Percentiles rank a stretch among this genome's conserved stretches.
Evolutionary conservation across 2,888 invertebrate genomes (phyloP).

Genomic region (Girardia tigrina): DNA sequence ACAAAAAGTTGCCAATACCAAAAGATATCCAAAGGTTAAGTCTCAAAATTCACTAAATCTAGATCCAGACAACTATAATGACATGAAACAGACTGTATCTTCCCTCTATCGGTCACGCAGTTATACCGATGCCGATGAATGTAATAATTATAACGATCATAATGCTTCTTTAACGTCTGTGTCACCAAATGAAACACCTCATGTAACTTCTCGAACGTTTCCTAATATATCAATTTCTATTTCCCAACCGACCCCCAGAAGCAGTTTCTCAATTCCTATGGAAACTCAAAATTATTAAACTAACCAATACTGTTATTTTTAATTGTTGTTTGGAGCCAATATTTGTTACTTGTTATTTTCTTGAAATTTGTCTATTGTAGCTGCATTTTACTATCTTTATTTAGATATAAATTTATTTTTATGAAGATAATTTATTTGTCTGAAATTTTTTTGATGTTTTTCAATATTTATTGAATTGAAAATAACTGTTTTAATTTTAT

Average conservation of each 20-base stretch:
- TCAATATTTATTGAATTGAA: constrained; percentile 6
- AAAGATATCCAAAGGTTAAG: neutral
- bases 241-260: neutral
- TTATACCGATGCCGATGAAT: neutral
- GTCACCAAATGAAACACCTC: neutral
- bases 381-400: constrained; percentile 20
- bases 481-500: constrained; percentile 1
- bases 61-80: neutral
- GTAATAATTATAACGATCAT: neutral
- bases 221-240: constrained; percentile 4
- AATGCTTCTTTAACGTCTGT: neutral
- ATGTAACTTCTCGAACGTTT: neutral
- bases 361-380: constrained; percentile 4
- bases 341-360: constrained; percentile 19
- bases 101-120: neutral
- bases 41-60: neutral
- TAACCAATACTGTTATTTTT: neutral
- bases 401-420: constrained; percentile 16
- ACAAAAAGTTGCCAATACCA: neutral
- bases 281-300: constrained; percentile 16
- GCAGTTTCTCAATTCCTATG: neutral
- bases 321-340: constrained; percentile 14
- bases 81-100: neutral
- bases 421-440: constrained; percentile 23
- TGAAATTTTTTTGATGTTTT: constrained; percentile 11